phyloP scores from a whole-genome alignment of 2,113 vertebrate genomes.

The Cromileptes altivelis region DNA sequence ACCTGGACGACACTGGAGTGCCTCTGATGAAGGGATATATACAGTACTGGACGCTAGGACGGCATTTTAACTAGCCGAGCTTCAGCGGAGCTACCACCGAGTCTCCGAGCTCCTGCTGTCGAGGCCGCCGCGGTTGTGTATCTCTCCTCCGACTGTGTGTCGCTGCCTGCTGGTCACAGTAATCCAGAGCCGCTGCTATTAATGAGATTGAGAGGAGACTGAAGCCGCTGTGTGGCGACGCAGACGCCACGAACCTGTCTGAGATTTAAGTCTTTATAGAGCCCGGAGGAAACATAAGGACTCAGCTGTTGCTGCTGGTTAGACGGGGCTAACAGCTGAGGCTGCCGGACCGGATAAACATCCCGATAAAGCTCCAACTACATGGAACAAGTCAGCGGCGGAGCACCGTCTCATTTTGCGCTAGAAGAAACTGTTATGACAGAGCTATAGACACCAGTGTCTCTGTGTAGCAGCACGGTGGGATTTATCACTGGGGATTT shows the following conservation, averaged over 20 bases:
- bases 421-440: conserved; percentile 26
- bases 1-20: conserved; percentile 24
- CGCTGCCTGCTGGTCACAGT: conserved; percentile 46
- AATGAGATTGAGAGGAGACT: conserved; percentile 18
- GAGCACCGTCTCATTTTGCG: conserved; percentile 13
- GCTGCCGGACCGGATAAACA: conserved; percentile 23
- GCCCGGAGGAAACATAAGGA: background rate
- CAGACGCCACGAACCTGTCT: conserved; percentile 13
- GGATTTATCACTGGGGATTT: background rate
- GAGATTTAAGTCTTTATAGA: conserved; percentile 20
- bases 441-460: background rate
- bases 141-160: background rate
- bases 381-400: conserved; percentile 30
- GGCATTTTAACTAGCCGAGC: background rate
- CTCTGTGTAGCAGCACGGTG: background rate
- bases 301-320: conserved; percentile 12
- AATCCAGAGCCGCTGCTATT: conserved; percentile 37
- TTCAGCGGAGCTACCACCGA: background rate
- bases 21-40: background rate
- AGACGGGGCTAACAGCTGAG: conserved; percentile 27
- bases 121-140: conserved; percentile 26
- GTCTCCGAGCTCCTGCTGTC: background rate
- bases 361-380: conserved; percentile 9
- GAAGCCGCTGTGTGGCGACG: conserved; percentile 35
- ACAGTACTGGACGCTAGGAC: background rate